Evolutionary conservation across 1,140 invertebrate genomes (phyloP), one percentile per base, ranked within the genome.

Genomic region (Drosophila athabasca): DNA sequence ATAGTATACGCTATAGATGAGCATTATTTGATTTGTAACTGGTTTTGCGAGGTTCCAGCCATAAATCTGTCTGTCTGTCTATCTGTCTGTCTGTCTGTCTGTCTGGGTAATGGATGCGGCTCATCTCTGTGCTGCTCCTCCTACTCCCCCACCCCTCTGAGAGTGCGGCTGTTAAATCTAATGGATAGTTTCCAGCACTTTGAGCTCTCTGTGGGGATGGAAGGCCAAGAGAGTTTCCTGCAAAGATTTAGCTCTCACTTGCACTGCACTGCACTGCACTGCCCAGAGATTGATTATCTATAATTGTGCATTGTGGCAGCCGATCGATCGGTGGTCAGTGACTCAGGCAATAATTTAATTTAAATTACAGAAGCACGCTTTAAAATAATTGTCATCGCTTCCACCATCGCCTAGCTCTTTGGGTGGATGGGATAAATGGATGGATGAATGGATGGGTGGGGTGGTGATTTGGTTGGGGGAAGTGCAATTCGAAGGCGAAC

Each of bases 401-500:
- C 41, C 31, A 35, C 31, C 35, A 39, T 3, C 11, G 35, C 35
- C 13, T 3, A 3, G 35, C 35, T 39, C 35, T 39, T 35, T 35
- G 9, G 35, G 11, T 5, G 35, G 31, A 11, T 35, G n/a, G 19
- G 9, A 15, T 9, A n/a, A 8, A 15, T 9, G 35, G 35, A 1
- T 39, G 9, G 3, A 24, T 24, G 24, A 1, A 35, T 7, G 29
- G 35, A 11, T 19, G 17, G 17, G 17, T 19, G 17, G 17, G 17
- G 17, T 19, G 17, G 17, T 19, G 17, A n/a, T n/a, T n/a, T n/a
- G n/a, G n/a, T n/a, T 19, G 35, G 35, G 57, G 68, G 57, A 72
- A 72, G 58, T 50, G 52, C 62, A 72, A 61, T 62, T 29, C 49
- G 51, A 72, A 72, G 69, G 69, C 69, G 26, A 72, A 43, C 67